A percentile compares a stretch with the other conserved stretches of the same genome.
phyloP scores from a whole-genome alignment of 1,140 invertebrate genomes.

The Drosophila ogumai region DNA sequence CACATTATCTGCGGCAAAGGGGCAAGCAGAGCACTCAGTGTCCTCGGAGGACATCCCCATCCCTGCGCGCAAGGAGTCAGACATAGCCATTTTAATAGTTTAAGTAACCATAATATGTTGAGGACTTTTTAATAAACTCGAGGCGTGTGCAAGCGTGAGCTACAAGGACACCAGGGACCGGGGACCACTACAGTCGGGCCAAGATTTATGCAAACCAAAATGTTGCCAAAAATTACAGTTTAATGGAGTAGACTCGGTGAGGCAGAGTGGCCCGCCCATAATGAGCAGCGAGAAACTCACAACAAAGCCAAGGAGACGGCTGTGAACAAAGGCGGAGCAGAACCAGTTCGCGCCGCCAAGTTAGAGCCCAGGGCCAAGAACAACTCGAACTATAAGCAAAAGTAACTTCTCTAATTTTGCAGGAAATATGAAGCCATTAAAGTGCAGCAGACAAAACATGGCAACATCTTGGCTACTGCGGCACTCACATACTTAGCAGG shows the following conservation, averaged over 20 bases:
- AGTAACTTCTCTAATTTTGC: constrained; percentile 83
- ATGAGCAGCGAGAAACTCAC: constrained; percentile 72
- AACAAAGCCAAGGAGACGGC: constrained; percentile 43
- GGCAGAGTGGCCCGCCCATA: constrained; percentile 53
- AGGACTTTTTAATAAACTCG: constrained; percentile 83
- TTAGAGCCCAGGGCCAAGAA: constrained; percentile 20
- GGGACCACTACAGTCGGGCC: constrained; percentile 42
- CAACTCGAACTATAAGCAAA: constrained; percentile 61
- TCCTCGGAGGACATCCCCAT: constrained; percentile 24
- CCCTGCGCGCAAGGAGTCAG: constrained; percentile 25
- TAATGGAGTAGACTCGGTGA: constrained; percentile 70
- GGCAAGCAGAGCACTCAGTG: constrained; percentile 7
- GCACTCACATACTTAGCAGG: constrained; percentile 49
- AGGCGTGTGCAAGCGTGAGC: constrained; percentile 73
- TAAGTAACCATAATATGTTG: constrained; percentile 83
- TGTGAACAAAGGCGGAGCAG: constrained; percentile 51
- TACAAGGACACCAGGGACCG: constrained; percentile 60
- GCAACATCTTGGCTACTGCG: constrained; percentile 77
- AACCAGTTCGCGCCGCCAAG: constrained; percentile 34
- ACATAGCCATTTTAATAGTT: constrained; percentile 81
- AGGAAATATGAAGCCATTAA: constrained; percentile 84
- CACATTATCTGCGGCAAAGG: constrained; percentile 56
- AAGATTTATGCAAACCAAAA: constrained; percentile 84
- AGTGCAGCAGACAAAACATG: constrained; percentile 74
- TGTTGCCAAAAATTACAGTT: constrained; percentile 84